Percentiles rank a stretch among this genome's conserved stretches.
Conservation (phyloP, 1,140 invertebrate genomes). For the Andricus grossulariae region DNA sequence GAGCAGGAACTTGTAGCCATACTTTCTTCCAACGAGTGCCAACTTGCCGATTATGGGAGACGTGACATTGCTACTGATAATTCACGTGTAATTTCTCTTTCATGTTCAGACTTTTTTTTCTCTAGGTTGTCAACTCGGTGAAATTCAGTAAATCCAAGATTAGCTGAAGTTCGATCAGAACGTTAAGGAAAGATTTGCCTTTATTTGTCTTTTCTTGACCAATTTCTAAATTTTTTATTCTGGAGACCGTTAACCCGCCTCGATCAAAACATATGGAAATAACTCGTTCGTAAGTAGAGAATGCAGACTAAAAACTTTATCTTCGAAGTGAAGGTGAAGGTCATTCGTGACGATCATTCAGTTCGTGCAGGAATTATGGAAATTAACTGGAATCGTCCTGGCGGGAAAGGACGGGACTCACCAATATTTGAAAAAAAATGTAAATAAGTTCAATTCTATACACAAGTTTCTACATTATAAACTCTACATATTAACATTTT, state of each 20-base stretch:
- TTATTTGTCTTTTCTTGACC: no score
- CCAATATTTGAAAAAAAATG: not conserved
- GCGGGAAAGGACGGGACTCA: not conserved
- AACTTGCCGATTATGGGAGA: conserved; percentile 21
- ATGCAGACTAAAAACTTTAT: not conserved
- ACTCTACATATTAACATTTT: no score
- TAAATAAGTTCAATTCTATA: not conserved
- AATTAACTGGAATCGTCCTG: not conserved
- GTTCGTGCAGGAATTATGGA: conserved; percentile 1
- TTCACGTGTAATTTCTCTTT: not conserved
- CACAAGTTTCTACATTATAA: no score
- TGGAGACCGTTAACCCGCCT: no score
- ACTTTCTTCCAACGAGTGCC: conserved; percentile 24
- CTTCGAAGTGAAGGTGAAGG: not conserved
- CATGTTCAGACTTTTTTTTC: not conserved
- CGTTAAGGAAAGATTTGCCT: no score
- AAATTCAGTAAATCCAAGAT: not conserved
- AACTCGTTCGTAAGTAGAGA: not conserved
- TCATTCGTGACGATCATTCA: not conserved
- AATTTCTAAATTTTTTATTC: no score
- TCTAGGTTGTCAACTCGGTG: not conserved
- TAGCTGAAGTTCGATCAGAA: not conserved
- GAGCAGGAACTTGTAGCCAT: not conserved
- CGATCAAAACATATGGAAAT: not conserved
- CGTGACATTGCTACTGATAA: not conserved